A percentile compares a stretch with the other conserved stretches of the same genome.
phyloP scores from a whole-genome alignment of 2,888 invertebrate species.

The Ectobius pallidus region DNA sequence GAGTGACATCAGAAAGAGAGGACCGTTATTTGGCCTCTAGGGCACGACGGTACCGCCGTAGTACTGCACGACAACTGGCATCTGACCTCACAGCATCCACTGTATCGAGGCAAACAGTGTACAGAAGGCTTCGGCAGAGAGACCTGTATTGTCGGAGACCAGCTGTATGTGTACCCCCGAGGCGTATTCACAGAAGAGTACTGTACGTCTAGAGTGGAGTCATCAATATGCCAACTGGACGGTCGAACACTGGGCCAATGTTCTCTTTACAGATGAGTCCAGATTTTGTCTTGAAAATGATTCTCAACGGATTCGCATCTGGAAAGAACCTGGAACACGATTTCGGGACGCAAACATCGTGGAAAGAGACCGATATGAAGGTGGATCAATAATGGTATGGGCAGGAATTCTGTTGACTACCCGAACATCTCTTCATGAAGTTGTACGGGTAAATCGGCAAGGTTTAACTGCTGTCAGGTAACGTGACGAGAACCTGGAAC shows the following conservation, averaged over 20 bases:
- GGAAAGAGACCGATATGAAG: constrained; percentile 4
- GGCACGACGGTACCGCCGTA: neutral
- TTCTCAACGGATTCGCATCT: constrained; percentile 8
- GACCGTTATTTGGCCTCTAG: neutral
- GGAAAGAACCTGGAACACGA: constrained; percentile 10
- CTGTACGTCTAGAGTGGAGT: constrained; percentile 14
- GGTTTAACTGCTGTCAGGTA: neutral
- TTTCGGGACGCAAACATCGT: neutral
- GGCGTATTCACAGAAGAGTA: constrained; percentile 4
- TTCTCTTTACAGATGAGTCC: neutral
- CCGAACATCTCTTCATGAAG: neutral
- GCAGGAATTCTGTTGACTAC: neutral
- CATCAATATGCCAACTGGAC: neutral
- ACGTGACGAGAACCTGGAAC: neutral
- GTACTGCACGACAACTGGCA: constrained; percentile 1
- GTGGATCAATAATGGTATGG: constrained; percentile 15
- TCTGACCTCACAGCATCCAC: constrained; percentile 6
- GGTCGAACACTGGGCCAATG: neutral
- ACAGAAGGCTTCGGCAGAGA: constrained; percentile 7
- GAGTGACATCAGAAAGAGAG: constrained; percentile 1
- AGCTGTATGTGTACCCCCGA: neutral
- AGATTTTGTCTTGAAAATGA: constrained; percentile 5
- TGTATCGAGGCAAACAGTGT: constrained; percentile 4
- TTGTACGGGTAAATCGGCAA: neutral
- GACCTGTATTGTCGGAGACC: neutral